Evolutionary conservation across 2,888 invertebrate genomes (phyloP), one percentile per base, ranked within the genome.

Genomic region (Drosophila meridionalis): DNA sequence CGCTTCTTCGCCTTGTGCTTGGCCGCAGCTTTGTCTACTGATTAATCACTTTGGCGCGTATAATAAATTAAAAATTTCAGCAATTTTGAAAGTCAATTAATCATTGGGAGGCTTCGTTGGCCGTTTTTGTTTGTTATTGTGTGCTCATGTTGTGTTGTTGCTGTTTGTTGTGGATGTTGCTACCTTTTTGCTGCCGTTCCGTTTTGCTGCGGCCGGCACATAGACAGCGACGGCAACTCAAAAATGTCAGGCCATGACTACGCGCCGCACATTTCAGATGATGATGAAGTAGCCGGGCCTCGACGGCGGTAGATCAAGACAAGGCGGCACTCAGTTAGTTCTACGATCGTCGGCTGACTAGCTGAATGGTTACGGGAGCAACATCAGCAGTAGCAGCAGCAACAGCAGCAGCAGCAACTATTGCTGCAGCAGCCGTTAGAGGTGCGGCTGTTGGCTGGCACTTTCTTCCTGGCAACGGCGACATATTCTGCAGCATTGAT

Each of bases 21-120:
- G 61, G 68, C 71, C 59, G 45, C 61, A 66, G 67, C 76, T 69
- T 80, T 78, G 75, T 73, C 89, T 88, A 86, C 87, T 92, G 92
- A 92, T 92, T 92, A 92, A 92, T 92, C 92, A 91, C 91, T 90
- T 86, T 83, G 87, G 87, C 87, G 90, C 86, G 91, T 89, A 92
- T 92, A 92, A 92, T 92, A 92, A 92, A 92, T 92, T 92, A 93
- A 92, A 92, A 93, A 92, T 92, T 92, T 93, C 92, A 92, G 90
- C 92, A 91, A 92, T 92, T 92, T 92, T 92, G 93, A 92, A 91
- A 92, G 91, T 92, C 92, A 92, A 92, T 92, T 93, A 92, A 92
- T 92, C 92, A 93, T 90, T 87, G 87, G 80, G 90, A 87, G 84
- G 86, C 89, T 78, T 82, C 71, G 76, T 65, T 69, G 63, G 60